These are phyloP conservation scores for Alosa sapidissima DNA, from an alignment of 2,797 vertebrate genomes.

Conservation along the genomic window DNA sequence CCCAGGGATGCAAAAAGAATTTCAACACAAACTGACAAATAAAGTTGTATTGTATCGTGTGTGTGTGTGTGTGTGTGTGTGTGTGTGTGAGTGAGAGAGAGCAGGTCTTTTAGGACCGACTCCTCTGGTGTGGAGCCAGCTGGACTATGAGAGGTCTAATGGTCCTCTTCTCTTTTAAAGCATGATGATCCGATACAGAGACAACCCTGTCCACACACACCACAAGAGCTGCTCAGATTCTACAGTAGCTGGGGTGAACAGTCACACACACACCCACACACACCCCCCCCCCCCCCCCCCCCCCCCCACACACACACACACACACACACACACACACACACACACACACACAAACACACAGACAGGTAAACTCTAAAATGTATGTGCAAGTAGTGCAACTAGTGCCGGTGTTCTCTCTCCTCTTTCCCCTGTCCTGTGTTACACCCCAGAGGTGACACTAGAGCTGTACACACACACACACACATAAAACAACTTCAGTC, in stretches of 20 bases:
- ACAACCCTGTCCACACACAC: background rate
- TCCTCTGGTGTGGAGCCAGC: conserved; percentile 67
- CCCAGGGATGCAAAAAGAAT: too few relatives aligned
- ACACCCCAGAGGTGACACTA: too few relatives aligned
- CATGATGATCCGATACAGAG: conserved; percentile 59
- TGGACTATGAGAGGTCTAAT: conserved; percentile 56
- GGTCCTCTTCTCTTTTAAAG: conserved; percentile 68
- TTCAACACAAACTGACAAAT: too few relatives aligned
- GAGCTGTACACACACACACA: background rate
- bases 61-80: background rate
- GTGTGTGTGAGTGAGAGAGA: background rate
- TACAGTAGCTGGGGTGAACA: background rate
- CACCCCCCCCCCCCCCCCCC: too few relatives aligned
- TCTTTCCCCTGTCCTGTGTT: too few relatives aligned
- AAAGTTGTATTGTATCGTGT: too few relatives aligned
- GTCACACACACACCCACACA: background rate
- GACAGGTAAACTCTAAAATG: background rate
- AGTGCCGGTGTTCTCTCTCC: too few relatives aligned
- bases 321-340: background rate
- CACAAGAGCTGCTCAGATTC: conserved; percentile 4
- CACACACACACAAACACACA: background rate
- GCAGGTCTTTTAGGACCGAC: conserved; percentile 49
- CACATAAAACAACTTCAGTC: background rate
- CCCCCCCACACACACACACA: background rate
- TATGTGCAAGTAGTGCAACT: too few relatives aligned